These are phyloP conservation scores for Leguminivora glycinivorella DNA, from an alignment of 1,140 invertebrate genomes.

Conservation along the genomic window DNA sequence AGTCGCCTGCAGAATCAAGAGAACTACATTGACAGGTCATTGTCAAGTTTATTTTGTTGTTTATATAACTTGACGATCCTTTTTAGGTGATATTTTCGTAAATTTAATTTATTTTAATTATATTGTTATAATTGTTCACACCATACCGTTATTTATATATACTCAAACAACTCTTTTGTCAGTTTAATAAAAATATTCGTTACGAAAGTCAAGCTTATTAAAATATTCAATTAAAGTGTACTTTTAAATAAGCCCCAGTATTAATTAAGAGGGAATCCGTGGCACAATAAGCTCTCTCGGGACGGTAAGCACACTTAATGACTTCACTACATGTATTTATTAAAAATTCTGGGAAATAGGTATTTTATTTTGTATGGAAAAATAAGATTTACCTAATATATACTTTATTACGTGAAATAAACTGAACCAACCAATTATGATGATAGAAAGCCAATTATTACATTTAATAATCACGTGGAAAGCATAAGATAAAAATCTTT, in stretches of 20 bases:
- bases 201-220: not conserved
- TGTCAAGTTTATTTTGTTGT: too few relatives aligned
- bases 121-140: not conserved
- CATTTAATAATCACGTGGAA: too few relatives aligned
- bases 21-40: too few relatives aligned
- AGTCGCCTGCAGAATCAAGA: too few relatives aligned
- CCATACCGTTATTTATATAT: not conserved
- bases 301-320: constrained; percentile 26
- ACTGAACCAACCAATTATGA: too few relatives aligned
- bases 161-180: not conserved
- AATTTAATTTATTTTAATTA: too few relatives aligned
- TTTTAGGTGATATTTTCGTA: too few relatives aligned
- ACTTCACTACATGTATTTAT: constrained; percentile 26
- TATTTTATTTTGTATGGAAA: too few relatives aligned
- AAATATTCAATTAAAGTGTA: constrained; percentile 27
- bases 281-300: constrained; percentile 19
- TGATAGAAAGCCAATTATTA: too few relatives aligned
- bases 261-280: constrained; percentile 22
- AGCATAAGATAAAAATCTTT: not conserved
- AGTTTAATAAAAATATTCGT: not conserved
- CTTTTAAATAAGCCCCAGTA: constrained; percentile 9
- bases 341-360: not conserved
- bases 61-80: too few relatives aligned
- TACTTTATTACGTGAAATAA: too few relatives aligned
- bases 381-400: too few relatives aligned